Evolutionary conservation across 2,113 vertebrate genomes (phyloP), one percentile per base, ranked within the genome.

Genomic region (Pyrgilauda ruficollis): DNA sequence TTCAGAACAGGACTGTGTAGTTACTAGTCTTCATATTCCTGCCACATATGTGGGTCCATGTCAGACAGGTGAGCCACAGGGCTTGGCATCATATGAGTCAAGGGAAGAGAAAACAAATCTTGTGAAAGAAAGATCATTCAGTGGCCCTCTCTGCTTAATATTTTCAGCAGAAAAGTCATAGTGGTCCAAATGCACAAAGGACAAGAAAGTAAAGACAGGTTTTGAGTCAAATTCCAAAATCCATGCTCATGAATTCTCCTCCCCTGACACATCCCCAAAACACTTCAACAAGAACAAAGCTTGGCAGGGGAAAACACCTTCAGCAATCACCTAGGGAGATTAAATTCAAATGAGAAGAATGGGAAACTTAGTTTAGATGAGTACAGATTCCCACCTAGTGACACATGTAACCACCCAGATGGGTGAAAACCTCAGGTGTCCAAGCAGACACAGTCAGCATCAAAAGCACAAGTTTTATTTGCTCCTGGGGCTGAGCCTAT

Each of bases 191-290:
- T 47, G 37, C 3, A 8, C 30, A 88, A 66, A 81, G 16, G 30
- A 81, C n/a, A 81, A 92, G 82, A 68, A 63, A 50, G 16, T 22
- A 18, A 81, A 37, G 22, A 23, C 27, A 52, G 8, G 12, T 77
- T 94, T 93, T 88, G 28, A 62, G 46, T 62, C 21, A 86, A 47
- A 87, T 84, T 78, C 22, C 50, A 82, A 55, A 79, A 62, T 73
- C n/a, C 7, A 49, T 15, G 17, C 16, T 72, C 28, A 35, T 23
- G 8, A 75, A 39, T 72, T 78, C 22, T 59, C 3, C 21, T 69
- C 2, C 21, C 27, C 7, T 7, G 5, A 30, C 4, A 1, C 0
- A 3, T 15, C 7, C 6, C 4, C 10, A n/a, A 77, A 85, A 73
- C 26, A 33, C 30, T 56, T 35, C 31, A n/a, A 53, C 8, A 70